phyloP scores from a whole-genome alignment of 2,888 invertebrate species.

The Thyatira batis region DNA sequence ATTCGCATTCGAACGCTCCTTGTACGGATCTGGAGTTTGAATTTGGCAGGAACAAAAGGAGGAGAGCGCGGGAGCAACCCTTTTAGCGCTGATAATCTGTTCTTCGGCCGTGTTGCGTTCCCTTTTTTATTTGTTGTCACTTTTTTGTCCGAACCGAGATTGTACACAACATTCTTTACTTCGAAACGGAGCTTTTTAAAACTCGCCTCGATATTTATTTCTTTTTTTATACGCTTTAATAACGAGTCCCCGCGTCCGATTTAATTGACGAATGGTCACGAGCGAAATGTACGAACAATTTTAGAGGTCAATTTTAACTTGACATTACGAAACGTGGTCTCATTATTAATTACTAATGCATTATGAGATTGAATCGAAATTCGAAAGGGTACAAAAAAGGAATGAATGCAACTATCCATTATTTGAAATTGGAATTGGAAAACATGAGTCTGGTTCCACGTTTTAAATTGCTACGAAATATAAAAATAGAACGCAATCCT shows the following conservation, averaged over 20 bases:
- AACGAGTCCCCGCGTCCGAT: slow-evolving; percentile 69
- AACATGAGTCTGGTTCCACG: slow-evolving; percentile 48
- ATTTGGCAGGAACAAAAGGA: slow-evolving; percentile 81
- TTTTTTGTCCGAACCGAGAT: slow-evolving; percentile 80
- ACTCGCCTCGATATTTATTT: slow-evolving; percentile 72
- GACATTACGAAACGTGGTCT: slow-evolving; percentile 30
- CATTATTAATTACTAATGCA: slow-evolving; percentile 28
- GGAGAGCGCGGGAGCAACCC: slow-evolving; percentile 81
- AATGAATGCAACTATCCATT: slow-evolving; percentile 8
- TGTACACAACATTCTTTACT: slow-evolving; percentile 83
- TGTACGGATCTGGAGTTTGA: slow-evolving; percentile 80
- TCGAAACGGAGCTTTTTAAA: slow-evolving; percentile 80
- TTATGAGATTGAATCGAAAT: slow-evolving; percentile 26
- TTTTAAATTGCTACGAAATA: slow-evolving; percentile 73
- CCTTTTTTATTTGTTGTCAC: slow-evolving; percentile 80
- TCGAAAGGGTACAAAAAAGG: slow-evolving; percentile 21
- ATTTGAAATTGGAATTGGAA: slow-evolving; percentile 20
- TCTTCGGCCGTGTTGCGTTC: slow-evolving; percentile 77
- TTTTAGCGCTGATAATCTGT: slow-evolving; percentile 83
- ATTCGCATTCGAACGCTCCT: slow-evolving; percentile 82
- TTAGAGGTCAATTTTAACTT: slow-evolving; percentile 60
- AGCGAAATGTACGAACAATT: slow-evolving; percentile 61
- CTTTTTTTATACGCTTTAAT: slow-evolving; percentile 74
- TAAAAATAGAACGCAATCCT: slow-evolving; percentile 82
- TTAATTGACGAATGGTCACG: slow-evolving; percentile 79